Evolutionary conservation across 2,113 vertebrate species (phyloP).

Genomic region (Sisor rabdophorus): DNA sequence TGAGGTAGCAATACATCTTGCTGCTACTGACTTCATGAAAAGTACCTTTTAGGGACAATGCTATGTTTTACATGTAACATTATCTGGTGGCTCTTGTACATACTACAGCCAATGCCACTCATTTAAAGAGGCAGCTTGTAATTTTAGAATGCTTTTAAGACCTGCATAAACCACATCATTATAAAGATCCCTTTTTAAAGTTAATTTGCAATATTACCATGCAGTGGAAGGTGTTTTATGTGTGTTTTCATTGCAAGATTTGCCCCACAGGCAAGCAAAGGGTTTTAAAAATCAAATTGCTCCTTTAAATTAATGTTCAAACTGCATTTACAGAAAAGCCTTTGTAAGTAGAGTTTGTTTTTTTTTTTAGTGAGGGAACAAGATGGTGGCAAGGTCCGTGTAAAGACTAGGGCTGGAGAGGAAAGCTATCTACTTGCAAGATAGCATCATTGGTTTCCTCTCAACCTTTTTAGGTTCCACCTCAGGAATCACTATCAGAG

Average conservation of each 20-base stretch:
- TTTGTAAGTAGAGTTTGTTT: neutral
- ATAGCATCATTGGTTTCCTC: slow-evolving; percentile 13
- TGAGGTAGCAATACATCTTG: neutral
- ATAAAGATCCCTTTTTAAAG: neutral
- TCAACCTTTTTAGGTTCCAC: neutral
- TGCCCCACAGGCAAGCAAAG: neutral
- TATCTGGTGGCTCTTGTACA: slow-evolving; percentile 26
- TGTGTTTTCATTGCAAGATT: neutral
- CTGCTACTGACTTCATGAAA: slow-evolving; percentile 17
- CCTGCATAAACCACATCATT: neutral
- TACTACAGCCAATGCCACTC: slow-evolving; percentile 1
- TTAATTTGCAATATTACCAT: neutral
- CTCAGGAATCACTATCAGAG: slow-evolving; percentile 88
- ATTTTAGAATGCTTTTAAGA: neutral
- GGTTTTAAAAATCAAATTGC: slow-evolving; percentile 14
- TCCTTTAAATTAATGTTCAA: slow-evolving; percentile 30
- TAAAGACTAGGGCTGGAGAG: slow-evolving; percentile 9
- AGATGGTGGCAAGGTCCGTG: slow-evolving; percentile 1
- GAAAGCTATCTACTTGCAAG: slow-evolving; percentile 28
- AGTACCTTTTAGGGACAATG: slow-evolving; percentile 6
- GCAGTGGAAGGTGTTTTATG: neutral
- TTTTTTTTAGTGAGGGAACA: neutral
- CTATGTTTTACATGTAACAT: slow-evolving; percentile 15
- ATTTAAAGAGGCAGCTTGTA: slow-evolving; percentile 1
- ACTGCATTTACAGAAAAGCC: neutral